These are phyloP conservation scores for Oryzias dopingdopingensis DNA, from an alignment of 2,797 vertebrate genomes.

Conservation along the genomic window DNA sequence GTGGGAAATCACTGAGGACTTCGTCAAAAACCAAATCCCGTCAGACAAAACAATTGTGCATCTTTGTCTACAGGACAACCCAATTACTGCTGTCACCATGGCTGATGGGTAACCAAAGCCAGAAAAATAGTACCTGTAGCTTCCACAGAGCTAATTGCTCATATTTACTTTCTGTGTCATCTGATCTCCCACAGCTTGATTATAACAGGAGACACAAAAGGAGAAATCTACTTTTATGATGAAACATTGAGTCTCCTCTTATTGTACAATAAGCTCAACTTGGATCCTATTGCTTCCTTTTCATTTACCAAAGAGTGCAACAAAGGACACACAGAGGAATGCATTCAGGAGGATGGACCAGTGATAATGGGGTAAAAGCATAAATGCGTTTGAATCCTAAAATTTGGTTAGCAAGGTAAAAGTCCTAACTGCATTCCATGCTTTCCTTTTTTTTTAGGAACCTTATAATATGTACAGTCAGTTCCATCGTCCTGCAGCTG, in stretches of 20 bases:
- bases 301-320: slow-evolving; percentile 81
- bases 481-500: slow-evolving; percentile 79
- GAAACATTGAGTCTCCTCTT: slow-evolving; percentile 73
- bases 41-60: slow-evolving; percentile 51
- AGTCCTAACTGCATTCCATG: background rate
- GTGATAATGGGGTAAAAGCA: slow-evolving; percentile 77
- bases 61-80: slow-evolving; percentile 78
- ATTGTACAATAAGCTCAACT: slow-evolving; percentile 74
- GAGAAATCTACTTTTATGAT: slow-evolving; percentile 85
- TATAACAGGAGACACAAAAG: slow-evolving; percentile 84
- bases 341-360: slow-evolving; percentile 48
- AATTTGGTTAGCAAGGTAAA: slow-evolving; percentile 1
- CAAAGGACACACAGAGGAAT: slow-evolving; percentile 53
- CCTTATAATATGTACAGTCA: slow-evolving; percentile 83
- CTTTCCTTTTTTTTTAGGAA: slow-evolving; percentile 77
- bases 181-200: slow-evolving; percentile 75
- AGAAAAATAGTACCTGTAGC: background rate
- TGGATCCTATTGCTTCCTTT: slow-evolving; percentile 82
- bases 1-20: slow-evolving; percentile 71
- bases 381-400: background rate
- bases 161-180: slow-evolving; percentile 21
- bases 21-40: background rate
- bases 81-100: slow-evolving; percentile 80
- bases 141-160: slow-evolving; percentile 1
- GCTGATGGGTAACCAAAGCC: slow-evolving; percentile 72